Evolutionary conservation across 2,113 vertebrate genomes (phyloP), one percentile per base, ranked within the genome.

Genomic region (Trogon surrucura): DNA sequence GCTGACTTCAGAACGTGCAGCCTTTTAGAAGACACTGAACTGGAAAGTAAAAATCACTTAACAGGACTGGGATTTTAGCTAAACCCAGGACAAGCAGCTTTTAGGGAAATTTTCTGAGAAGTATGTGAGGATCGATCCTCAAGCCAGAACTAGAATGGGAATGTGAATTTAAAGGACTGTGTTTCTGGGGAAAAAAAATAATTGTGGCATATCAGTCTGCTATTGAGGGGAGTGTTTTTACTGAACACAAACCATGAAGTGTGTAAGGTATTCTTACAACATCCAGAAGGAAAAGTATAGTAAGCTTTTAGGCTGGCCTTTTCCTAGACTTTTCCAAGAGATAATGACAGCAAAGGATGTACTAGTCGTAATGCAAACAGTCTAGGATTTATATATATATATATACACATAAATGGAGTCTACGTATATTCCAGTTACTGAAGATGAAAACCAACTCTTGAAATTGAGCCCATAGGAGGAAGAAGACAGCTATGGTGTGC

Each of bases 141-240:
- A 73, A 54, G 14, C 7, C n/a, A 25, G 53, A 72, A 60, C 20
- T 60, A 16, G 10, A 78, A 53, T 29, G 22, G 78, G 16, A 83
- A 54, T 26, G 8, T 22, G 45, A 77, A 27, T 50, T 80, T 80
- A 34, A 41, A 86, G 8, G 25, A 38, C 41, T 17, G 25, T 4
- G 4, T 3, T 75, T 47, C 58, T 60, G n/a, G 17, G 41, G 41
- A 41, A 41, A 41, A 48, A 48, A 1, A 2, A 60, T 65, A 38
- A 11, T 10, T 0, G 2, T n/a, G 30, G n/a, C 1, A 0, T 60
- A 41, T 18, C 36, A 60, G 21, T 30, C 38, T 9, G 32, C 12
- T 13, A 41, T 12, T 12, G 56, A 61, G 30, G 45, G n/a, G 16
- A 29, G 20, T 36, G 16, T 18, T 88, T 77, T 32, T 70, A 41